A percentile compares a stretch with the other conserved stretches of the same genome.
Conservation (phyloP, 2,113 vertebrate genomes). For the Perognathus longimembris region DNA sequence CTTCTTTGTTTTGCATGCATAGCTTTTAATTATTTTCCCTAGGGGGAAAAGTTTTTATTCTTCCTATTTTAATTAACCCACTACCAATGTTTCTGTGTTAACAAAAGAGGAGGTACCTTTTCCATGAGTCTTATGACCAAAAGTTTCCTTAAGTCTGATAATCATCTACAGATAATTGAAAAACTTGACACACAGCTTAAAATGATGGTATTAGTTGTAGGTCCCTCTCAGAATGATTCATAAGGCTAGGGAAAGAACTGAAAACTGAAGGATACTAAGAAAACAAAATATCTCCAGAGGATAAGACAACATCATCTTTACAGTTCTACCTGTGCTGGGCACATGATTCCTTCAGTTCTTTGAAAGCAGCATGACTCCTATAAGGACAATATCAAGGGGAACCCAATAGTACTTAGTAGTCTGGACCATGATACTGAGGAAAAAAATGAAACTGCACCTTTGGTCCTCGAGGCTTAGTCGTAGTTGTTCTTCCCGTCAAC, state of each 20-base stretch:
- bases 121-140: background rate
- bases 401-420: background rate
- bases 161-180: background rate
- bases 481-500: constrained; percentile 93
- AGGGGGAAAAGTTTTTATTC: background rate
- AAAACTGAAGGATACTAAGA: constrained; percentile 9
- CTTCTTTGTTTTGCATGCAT: background rate
- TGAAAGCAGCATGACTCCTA: background rate
- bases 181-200: background rate
- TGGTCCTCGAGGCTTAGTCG: constrained; percentile 90
- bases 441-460: constrained; percentile 82
- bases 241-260: background rate
- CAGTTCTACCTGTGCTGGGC: background rate
- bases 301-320: background rate
- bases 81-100: background rate
- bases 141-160: too few species aligned
- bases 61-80: background rate
- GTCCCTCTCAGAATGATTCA: background rate
- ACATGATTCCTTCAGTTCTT: background rate
- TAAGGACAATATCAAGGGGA: background rate
- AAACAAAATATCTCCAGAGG: background rate
- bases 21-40: background rate
- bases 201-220: background rate
- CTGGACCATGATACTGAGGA: background rate
- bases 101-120: background rate